Evolutionary conservation across 2,113 vertebrate genomes (phyloP).

Genomic region (Pterophyllum scalare): DNA sequence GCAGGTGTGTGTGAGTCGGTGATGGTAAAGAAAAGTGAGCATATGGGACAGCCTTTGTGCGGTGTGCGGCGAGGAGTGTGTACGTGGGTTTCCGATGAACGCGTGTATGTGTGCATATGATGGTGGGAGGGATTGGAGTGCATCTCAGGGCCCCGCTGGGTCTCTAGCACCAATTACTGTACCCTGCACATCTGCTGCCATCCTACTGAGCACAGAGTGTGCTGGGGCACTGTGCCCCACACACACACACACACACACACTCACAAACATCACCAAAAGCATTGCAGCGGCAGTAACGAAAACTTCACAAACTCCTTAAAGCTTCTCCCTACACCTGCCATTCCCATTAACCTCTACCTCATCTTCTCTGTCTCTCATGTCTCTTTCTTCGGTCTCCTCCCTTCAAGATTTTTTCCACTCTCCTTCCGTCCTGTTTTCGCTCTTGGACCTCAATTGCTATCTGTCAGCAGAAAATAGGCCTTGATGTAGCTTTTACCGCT

Average conservation of each 20-base stretch:
- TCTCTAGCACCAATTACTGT: slow-evolving; percentile 76
- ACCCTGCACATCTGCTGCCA: slow-evolving; percentile 78
- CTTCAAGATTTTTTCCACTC: neutral
- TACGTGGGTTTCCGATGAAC: neutral
- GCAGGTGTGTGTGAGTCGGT: slow-evolving; percentile 17
- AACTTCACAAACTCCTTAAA: slow-evolving; percentile 64
- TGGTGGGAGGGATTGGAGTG: slow-evolving; percentile 61
- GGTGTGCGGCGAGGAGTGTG: neutral
- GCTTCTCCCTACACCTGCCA: slow-evolving; percentile 53
- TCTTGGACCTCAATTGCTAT: slow-evolving; percentile 55
- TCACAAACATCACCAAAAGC: slow-evolving; percentile 32
- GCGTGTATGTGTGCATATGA: neutral
- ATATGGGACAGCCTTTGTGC: slow-evolving; percentile 20
- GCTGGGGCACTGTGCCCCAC: slow-evolving; percentile 46
- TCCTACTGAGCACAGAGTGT: slow-evolving; percentile 61
- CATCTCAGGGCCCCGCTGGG: slow-evolving; percentile 66
- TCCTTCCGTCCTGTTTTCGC: slow-evolving; percentile 41
- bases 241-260: too few relatives aligned
- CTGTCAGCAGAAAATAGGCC: slow-evolving; percentile 49
- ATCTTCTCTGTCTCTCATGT: slow-evolving; percentile 45
- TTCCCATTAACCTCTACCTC: slow-evolving; percentile 64
- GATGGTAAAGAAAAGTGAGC: slow-evolving; percentile 37
- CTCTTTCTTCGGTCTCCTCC: slow-evolving; percentile 15
- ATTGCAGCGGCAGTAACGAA: slow-evolving; percentile 39
- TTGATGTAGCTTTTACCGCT: slow-evolving; percentile 36